phyloP scores from a whole-genome alignment of 2,888 invertebrate species.

The Sesia apiformis region DNA sequence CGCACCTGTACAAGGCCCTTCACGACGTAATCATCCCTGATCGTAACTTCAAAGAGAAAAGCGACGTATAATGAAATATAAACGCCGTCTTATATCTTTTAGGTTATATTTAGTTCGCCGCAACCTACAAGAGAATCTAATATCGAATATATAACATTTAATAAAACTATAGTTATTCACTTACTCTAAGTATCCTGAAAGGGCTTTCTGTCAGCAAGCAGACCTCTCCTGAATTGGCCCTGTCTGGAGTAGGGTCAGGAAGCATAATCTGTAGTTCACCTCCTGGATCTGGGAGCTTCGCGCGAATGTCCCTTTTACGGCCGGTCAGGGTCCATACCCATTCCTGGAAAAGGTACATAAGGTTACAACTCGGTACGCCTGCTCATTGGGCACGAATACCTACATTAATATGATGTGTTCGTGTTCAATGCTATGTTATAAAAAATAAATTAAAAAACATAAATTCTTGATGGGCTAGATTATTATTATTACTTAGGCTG shows the following conservation, averaged over 20 bases:
- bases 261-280: constrained; percentile 76
- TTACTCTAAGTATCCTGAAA: constrained; percentile 81
- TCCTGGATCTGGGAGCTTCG: constrained; percentile 37
- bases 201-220: constrained; percentile 85
- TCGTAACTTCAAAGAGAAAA: no score
- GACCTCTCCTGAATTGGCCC: constrained; percentile 66
- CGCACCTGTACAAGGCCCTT: no score
- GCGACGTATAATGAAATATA: no score
- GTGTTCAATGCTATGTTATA: neutral
- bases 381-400: no score
- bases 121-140: no score
- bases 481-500: no score
- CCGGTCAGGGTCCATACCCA: constrained; percentile 53
- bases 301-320: constrained; percentile 27
- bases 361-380: neutral
- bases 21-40: no score
- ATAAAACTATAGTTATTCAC: constrained; percentile 25
- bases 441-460: no score
- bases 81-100: no score
- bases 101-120: no score
- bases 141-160: neutral
- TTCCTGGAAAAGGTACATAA: constrained; percentile 31
- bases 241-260: constrained; percentile 37
- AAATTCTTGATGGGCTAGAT: no score
- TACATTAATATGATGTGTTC: neutral